These are phyloP conservation scores for Lycocerus yunnanus DNA, from an alignment of 2,888 invertebrate genomes.

Conservation along the genomic window DNA sequence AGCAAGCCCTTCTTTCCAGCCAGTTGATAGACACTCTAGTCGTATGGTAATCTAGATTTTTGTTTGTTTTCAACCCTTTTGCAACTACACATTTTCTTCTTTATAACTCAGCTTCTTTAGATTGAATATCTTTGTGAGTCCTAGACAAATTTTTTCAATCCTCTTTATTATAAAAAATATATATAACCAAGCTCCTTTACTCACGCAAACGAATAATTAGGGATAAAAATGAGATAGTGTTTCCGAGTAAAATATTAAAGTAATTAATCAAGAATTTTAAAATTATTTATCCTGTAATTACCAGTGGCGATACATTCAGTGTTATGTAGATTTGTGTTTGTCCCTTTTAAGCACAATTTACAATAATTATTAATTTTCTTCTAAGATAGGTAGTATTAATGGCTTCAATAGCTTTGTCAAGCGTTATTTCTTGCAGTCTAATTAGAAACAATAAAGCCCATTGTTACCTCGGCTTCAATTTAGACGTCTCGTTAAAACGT, in stretches of 20 bases:
- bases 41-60: constrained; percentile 44
- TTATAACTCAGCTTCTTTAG: constrained; percentile 1
- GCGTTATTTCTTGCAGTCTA: not conserved
- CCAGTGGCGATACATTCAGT: not conserved
- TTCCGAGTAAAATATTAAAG: not conserved
- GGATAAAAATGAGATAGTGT: not conserved
- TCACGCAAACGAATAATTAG: not conserved
- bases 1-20: constrained; percentile 22
- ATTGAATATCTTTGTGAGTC: not conserved
- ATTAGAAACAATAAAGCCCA: not conserved
- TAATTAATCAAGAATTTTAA: not conserved
- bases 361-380: not conserved
- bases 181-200: not conserved
- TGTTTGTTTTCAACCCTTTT: constrained; percentile 42
- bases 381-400: not conserved
- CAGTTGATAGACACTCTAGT: constrained; percentile 30
- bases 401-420: not conserved
- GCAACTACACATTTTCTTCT: constrained; percentile 14
- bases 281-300: not conserved
- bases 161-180: not conserved
- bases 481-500: not conserved
- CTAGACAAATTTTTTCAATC: not conserved
- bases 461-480: not conserved
- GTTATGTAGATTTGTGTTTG: not conserved
- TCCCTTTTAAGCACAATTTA: not conserved